A percentile compares a stretch with the other conserved stretches of the same genome.
These are phyloP conservation scores for Gymnocheta viridis DNA, from an alignment of 2,888 invertebrate species.

Conservation along the genomic window DNA sequence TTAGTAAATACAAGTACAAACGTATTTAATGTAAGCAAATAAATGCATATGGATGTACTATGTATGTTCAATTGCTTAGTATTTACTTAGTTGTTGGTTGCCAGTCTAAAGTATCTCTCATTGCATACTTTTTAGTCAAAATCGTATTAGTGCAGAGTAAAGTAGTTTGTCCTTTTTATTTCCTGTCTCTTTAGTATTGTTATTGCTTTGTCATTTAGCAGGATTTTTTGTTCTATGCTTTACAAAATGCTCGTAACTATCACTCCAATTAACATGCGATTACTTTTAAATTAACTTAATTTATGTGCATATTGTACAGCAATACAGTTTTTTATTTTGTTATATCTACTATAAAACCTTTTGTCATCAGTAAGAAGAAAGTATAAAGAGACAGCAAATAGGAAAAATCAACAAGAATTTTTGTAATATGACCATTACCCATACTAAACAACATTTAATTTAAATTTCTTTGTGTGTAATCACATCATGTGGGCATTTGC, in stretches of 20 bases:
- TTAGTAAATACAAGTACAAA: background rate
- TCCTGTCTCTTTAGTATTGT: background rate
- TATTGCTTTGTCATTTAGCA: background rate
- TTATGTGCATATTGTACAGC: background rate
- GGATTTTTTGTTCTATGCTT: background rate
- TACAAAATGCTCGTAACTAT: conserved; percentile 16
- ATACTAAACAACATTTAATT: conserved; percentile 16
- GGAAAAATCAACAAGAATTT: background rate
- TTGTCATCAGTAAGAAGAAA: background rate
- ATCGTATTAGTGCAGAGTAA: conserved; percentile 62
- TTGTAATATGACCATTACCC: conserved; percentile 18
- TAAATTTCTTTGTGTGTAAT: conserved; percentile 5
- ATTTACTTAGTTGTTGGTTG: background rate
- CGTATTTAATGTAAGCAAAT: background rate
- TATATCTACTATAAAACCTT: background rate
- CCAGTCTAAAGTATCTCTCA: conserved; percentile 1
- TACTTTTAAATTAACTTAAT: conserved; percentile 62
- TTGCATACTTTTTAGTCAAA: conserved; percentile 35
- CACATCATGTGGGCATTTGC: conserved; percentile 2
- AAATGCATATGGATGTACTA: background rate
- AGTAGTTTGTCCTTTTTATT: conserved; percentile 29
- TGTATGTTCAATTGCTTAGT: no score
- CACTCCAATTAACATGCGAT: conserved; percentile 62
- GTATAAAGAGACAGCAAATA: background rate
- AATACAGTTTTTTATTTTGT: background rate